Conservation (phyloP, 2,113 vertebrate species). For the Emydocephalus ijimae region DNA sequence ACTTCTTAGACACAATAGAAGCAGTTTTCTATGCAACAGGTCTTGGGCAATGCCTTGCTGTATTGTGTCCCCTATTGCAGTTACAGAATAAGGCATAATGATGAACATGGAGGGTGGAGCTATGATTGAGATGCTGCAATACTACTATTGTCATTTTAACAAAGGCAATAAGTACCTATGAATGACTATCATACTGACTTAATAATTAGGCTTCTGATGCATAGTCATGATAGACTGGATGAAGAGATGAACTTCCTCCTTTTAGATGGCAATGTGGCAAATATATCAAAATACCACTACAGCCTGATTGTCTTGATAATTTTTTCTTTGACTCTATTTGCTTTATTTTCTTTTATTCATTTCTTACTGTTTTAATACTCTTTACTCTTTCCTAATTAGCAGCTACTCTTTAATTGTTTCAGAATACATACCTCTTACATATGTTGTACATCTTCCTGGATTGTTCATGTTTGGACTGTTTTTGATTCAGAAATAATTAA, state of each 20-base stretch:
- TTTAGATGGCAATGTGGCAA: not conserved
- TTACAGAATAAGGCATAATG: not conserved
- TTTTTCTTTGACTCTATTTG: not conserved
- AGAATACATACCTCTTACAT: not conserved
- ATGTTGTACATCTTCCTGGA: not conserved
- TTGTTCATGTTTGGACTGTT: not conserved
- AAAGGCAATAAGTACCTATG: not conserved
- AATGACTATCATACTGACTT: not conserved
- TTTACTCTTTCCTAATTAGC: not conserved
- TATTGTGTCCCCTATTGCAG: not conserved
- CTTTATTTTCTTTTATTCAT: not conserved
- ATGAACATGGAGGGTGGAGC: not conserved
- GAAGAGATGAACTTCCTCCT: not conserved
- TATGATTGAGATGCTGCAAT: not conserved
- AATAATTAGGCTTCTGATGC: not conserved
- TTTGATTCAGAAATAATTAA: not conserved
- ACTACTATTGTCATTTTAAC: not conserved
- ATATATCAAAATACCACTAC: not conserved
- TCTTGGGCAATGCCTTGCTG: not conserved
- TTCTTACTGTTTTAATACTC: not conserved
- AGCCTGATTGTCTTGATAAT: not conserved
- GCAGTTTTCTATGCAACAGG: not conserved
- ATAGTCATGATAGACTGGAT: not conserved
- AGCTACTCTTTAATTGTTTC: not conserved
- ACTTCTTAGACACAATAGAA: not conserved